Percentiles rank a stretch among this genome's conserved stretches.
phyloP scores from a whole-genome alignment of 2,888 invertebrate species.

The Perizoma affinitatum region DNA sequence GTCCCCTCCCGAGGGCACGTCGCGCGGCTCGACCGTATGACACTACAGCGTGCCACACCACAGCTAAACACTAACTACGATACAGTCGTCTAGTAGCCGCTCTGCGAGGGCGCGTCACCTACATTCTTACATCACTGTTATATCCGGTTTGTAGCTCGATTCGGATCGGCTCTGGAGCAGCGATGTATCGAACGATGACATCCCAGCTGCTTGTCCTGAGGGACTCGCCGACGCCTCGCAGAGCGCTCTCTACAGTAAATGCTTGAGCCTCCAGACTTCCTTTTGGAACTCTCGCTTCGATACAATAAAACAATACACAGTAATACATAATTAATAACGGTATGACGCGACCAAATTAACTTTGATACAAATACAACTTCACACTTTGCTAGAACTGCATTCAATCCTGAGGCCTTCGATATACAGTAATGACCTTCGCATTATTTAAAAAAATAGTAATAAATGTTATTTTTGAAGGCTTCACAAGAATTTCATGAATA shows the following conservation, averaged over 20 bases:
- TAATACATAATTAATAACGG: conserved; percentile 3
- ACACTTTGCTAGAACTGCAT: too few relatives aligned
- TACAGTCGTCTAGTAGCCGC: background rate
- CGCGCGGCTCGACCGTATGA: background rate
- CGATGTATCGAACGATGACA: too few relatives aligned
- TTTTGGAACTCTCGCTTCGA: conserved; percentile 9
- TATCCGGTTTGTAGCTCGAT: too few relatives aligned
- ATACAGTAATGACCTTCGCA: too few relatives aligned
- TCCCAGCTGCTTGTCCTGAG: too few relatives aligned
- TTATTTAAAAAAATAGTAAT: too few relatives aligned
- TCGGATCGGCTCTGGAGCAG: too few relatives aligned
- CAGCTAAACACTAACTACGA: background rate
- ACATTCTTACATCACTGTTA: background rate
- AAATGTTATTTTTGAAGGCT: too few relatives aligned
- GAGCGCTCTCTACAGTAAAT: conserved; percentile 37
- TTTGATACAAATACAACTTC: too few relatives aligned
- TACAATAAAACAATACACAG: conserved; percentile 4
- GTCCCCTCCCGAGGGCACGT: background rate
- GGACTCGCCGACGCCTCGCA: background rate
- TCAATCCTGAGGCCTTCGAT: too few relatives aligned
- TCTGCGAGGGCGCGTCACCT: background rate
- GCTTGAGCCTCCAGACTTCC: conserved; percentile 32
- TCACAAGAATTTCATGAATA: too few relatives aligned
- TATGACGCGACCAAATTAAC: too few relatives aligned
- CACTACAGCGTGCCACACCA: background rate